Conservation (phyloP, 92 coral and sea anemone species). For the Ricordea florida region DNA sequence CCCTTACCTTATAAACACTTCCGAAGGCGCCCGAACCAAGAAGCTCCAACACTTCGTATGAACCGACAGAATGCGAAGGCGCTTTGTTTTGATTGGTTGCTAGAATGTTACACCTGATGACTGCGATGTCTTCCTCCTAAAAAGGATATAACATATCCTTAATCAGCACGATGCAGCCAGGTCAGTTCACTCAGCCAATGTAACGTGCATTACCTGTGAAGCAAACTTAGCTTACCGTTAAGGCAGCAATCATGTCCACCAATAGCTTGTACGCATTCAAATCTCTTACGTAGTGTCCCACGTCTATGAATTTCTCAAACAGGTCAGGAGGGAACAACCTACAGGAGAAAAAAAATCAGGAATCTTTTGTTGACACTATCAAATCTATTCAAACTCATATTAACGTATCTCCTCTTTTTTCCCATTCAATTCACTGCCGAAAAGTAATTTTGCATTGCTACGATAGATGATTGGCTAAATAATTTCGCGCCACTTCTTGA, state of each 20-base stretch:
- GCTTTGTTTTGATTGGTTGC: conserved; percentile 91
- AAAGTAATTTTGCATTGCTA: no score
- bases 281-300: conserved; percentile 95
- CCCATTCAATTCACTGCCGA: no score
- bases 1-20: conserved; percentile 94
- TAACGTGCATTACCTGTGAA: not conserved
- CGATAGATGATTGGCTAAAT: no score
- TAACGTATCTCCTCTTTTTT: no score
- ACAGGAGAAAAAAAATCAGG: conserved; percentile 10
- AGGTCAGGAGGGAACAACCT: conserved; percentile 92
- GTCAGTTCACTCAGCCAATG: not conserved
- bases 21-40: conserved; percentile 99
- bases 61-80: conserved; percentile 84
- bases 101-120: conserved; percentile 80
- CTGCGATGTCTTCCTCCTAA: conserved; percentile 86
- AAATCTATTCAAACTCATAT: not conserved
- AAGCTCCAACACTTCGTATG: conserved; percentile 87
- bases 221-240: conserved; percentile 88
- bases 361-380: no score
- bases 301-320: conserved; percentile 95
- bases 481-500: no score
- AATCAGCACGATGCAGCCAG: not conserved
- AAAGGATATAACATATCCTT: not conserved
- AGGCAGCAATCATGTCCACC: conserved; percentile 80
- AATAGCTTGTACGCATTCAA: conserved; percentile 80